Evolutionary conservation across 2,113 vertebrate genomes (phyloP), one percentile per base, ranked within the genome.

Genomic region (Aleadryas rufinucha): DNA sequence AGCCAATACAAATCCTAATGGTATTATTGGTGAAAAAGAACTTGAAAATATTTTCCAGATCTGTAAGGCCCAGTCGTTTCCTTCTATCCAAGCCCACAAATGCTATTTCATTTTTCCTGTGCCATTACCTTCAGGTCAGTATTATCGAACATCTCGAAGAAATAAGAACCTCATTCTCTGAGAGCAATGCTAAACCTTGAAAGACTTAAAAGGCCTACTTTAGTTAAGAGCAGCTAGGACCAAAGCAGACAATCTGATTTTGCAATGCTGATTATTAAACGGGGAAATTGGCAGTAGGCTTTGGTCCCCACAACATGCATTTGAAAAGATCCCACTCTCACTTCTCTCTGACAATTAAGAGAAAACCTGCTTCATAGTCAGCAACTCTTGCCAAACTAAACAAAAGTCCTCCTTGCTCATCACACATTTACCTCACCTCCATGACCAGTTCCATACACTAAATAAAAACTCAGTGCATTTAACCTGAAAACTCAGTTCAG

Each of bases 1-100:
- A 75, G 41, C 23, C 54, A 63, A 26, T 18, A 81, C 18, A 74
- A 86, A 92, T 92, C 90, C 78, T 93, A 91, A 68, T 53, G 47
- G 69, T 71, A 82, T 87, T 85, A 63, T 41, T 90, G 49, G 75
- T 78, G 82, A 92, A 89, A 65, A 90, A 65, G 27, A 80, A 71
- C 24, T 68, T 9, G 4, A 96, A 76, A 94, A 78, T 92, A 54
- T 92, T 97, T 96, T 90, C 87, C 95, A 94, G 77, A 95, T 94
- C 93, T 96, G 84, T 90, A 95, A 92, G 69, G 85, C 86, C 75
- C 63, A 87, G 66, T 88, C 14, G 56, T 68, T 94, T 92, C 47
- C 59, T 95, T 89, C 71, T 59, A 42, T 59, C 35, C 2, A 4
- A 87, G 76, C 37, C 53, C 64, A 52, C 68, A 90, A 71, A 75